These are phyloP conservation scores for Champsocephalus esox DNA, from an alignment of 2,797 vertebrate genomes.

Conservation along the genomic window DNA sequence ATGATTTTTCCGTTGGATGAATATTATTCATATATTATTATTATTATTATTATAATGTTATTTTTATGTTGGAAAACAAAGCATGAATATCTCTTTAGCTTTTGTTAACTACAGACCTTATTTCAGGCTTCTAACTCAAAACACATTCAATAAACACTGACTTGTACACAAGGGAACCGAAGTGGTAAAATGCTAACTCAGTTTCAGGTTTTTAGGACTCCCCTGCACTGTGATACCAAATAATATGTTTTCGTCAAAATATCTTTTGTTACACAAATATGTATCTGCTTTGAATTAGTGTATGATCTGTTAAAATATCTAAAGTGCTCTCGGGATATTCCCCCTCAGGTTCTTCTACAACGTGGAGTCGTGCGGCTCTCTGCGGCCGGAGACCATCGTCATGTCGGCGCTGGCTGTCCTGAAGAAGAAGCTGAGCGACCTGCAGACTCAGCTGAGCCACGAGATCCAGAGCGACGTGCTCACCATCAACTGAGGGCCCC, in stretches of 20 bases:
- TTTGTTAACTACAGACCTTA: no score
- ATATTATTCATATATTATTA: no score
- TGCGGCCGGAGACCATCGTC: constrained; percentile 96
- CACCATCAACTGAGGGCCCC: constrained; percentile 91
- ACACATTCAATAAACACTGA: no score
- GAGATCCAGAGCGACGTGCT: constrained; percentile 98
- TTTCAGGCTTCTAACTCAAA: no score
- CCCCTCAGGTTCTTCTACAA: constrained; percentile 94
- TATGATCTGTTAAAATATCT: background rate
- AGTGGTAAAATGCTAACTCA: no score
- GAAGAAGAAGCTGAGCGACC: constrained; percentile 97
- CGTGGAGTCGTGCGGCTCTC: constrained; percentile 96
- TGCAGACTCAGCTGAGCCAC: constrained; percentile 97
- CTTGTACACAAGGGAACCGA: no score
- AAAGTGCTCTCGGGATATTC: background rate
- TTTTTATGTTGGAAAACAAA: no score
- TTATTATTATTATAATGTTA: no score
- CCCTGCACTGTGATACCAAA: background rate
- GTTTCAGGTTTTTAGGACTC: no score
- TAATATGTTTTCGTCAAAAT: background rate
- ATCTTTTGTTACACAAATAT: background rate
- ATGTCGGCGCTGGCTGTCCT: constrained; percentile 93
- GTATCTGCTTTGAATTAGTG: background rate
- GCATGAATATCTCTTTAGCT: no score
- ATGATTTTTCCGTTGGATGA: no score